These are phyloP conservation scores for Anagrus nilaparvatae DNA, from an alignment of 1,140 invertebrate species.

Conservation along the genomic window DNA sequence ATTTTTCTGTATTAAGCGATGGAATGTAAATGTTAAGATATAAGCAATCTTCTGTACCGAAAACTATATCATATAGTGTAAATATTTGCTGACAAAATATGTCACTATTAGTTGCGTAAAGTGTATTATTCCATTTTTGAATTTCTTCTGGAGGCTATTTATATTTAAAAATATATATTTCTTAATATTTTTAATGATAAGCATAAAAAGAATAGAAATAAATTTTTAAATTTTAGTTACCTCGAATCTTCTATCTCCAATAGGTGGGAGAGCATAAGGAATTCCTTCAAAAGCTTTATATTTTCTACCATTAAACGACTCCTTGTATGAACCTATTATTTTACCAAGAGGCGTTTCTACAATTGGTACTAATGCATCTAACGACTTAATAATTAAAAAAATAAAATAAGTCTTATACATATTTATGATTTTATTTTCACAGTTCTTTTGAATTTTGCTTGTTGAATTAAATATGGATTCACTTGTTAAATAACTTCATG, in stretches of 20 bases:
- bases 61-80: background rate
- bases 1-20: conserved; percentile 42
- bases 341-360: background rate
- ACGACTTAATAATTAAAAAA: no score
- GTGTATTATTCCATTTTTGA: background rate
- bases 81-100: background rate
- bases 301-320: background rate
- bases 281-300: conserved; percentile 2
- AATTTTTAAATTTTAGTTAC: background rate
- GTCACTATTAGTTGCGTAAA: background rate
- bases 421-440: no score
- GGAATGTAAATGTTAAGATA: conserved; percentile 67
- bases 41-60: conserved; percentile 59
- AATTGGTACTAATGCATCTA: no score
- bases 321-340: background rate
- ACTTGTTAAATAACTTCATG: no score
- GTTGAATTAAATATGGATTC: no score
- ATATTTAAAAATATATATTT: background rate
- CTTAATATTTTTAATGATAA: background rate
- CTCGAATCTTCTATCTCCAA: conserved; percentile 1
- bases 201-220: background rate
- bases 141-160: background rate
- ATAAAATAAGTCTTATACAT: no score
- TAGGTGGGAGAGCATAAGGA: conserved; percentile 2
- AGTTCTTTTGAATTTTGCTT: no score